Conservation (phyloP, 1,140 invertebrate species). For the Brachionus sp. region DNA sequence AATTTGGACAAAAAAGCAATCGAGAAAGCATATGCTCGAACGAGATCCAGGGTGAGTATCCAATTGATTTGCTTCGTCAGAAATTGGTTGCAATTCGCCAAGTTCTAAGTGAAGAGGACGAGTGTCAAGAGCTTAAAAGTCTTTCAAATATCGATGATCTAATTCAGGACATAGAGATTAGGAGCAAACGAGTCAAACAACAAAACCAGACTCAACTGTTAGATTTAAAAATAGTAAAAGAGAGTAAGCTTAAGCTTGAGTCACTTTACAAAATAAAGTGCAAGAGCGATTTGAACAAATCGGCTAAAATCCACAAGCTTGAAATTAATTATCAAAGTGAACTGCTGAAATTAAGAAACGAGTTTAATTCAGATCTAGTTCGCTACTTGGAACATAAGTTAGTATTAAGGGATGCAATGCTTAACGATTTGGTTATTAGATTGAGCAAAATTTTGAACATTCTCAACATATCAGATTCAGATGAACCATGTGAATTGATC, state of each 20-base stretch:
- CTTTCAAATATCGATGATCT: background rate
- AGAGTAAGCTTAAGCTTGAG: constrained; percentile 10
- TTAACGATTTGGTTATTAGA: background rate
- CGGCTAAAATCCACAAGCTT: constrained; percentile 24
- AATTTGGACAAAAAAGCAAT: background rate
- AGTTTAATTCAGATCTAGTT: constrained; percentile 15
- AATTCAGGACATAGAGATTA: background rate
- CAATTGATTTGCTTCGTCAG: background rate
- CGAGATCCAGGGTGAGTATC: background rate
- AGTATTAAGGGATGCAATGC: background rate
- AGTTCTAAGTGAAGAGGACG: background rate
- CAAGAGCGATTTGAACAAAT: constrained; percentile 40
- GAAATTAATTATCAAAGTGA: constrained; percentile 16
- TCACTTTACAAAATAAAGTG: constrained; percentile 44
- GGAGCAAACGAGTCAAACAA: background rate
- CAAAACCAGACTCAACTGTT: background rate
- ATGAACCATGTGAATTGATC: background rate
- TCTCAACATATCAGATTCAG: background rate
- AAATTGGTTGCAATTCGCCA: background rate
- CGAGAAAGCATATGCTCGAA: background rate
- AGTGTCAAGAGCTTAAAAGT: background rate
- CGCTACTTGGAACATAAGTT: constrained; percentile 36
- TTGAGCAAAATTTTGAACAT: constrained; percentile 5
- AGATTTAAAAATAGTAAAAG: background rate
- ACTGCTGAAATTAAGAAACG: constrained; percentile 10